Evolutionary conservation across 2,113 vertebrate genomes (phyloP).

Genomic region (Pipra filicauda): DNA sequence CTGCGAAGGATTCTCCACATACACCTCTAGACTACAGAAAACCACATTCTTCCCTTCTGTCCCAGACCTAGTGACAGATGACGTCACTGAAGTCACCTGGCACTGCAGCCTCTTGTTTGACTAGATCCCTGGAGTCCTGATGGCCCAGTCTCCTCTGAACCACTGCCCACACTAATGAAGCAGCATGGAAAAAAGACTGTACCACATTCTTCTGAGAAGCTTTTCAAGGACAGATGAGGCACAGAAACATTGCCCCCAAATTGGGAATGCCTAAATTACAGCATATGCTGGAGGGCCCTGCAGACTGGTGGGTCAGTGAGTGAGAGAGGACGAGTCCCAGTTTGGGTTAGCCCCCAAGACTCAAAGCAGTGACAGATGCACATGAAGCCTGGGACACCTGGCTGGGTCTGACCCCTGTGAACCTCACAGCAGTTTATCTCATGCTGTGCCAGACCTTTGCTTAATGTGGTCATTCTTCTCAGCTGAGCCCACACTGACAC

Average conservation of each 20-base stretch:
- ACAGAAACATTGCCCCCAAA: neutral
- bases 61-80: neutral
- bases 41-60: neutral
- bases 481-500: neutral
- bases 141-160: neutral
- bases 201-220: neutral
- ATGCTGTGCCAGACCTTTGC: conserved; percentile 23
- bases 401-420: neutral
- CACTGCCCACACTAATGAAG: neutral
- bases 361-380: conserved; percentile 2
- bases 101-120: neutral
- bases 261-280: neutral
- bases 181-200: neutral
- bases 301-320: neutral
- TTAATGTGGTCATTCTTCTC: conserved; percentile 33
- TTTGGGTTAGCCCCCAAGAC: neutral
- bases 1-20: neutral
- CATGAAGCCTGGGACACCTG: neutral
- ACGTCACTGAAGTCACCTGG: neutral
- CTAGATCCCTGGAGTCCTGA: neutral
- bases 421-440: conserved; percentile 14
- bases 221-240: neutral
- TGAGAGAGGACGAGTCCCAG: neutral
- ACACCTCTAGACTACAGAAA: neutral
- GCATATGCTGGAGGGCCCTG: neutral